phyloP scores from a whole-genome alignment of 2,888 invertebrate genomes.

The Zele albiditarsus region DNA sequence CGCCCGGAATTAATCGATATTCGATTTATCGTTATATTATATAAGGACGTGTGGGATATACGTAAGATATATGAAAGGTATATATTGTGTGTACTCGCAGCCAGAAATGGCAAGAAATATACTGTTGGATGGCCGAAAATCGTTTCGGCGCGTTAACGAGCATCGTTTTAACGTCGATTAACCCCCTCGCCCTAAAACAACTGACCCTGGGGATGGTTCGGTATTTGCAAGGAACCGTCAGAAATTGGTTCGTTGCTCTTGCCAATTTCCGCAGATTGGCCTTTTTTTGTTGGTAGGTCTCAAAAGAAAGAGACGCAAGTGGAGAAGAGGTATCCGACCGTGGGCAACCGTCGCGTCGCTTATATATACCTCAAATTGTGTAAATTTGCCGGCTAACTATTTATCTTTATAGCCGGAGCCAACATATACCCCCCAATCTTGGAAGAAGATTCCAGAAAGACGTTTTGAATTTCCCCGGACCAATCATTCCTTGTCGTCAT shows the following conservation, averaged over 20 bases:
- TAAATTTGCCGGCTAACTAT: conserved; percentile 71
- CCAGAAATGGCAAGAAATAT: conserved; percentile 35
- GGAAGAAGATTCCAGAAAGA: conserved; percentile 60
- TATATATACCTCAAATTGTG: conserved; percentile 64
- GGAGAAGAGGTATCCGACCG: conserved; percentile 36
- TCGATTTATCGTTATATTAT: conserved; percentile 34
- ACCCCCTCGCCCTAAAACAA: conserved; percentile 61
- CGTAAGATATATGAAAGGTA: conserved; percentile 15
- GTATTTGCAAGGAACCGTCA: conserved; percentile 63
- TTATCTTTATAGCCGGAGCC: conserved; percentile 67
- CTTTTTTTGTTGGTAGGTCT: conserved; percentile 43
- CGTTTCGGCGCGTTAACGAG: conserved; percentile 69
- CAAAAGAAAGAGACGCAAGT: neutral
- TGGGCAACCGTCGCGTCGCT: conserved; percentile 51
- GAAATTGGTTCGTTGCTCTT: conserved; percentile 70
- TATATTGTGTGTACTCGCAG: conserved; percentile 12
- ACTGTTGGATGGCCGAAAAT: conserved; percentile 47
- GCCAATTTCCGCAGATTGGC: conserved; percentile 68
- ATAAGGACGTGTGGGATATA: neutral
- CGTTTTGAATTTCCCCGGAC: conserved; percentile 63
- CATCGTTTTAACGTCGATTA: conserved; percentile 71
- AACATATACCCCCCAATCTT: conserved; percentile 51
- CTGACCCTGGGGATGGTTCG: conserved; percentile 64
- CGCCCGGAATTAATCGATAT: conserved; percentile 17
- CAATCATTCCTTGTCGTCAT: neutral